These are phyloP conservation scores for Orchestes rusci DNA, from an alignment of 2,888 invertebrate species.

Conservation along the genomic window DNA sequence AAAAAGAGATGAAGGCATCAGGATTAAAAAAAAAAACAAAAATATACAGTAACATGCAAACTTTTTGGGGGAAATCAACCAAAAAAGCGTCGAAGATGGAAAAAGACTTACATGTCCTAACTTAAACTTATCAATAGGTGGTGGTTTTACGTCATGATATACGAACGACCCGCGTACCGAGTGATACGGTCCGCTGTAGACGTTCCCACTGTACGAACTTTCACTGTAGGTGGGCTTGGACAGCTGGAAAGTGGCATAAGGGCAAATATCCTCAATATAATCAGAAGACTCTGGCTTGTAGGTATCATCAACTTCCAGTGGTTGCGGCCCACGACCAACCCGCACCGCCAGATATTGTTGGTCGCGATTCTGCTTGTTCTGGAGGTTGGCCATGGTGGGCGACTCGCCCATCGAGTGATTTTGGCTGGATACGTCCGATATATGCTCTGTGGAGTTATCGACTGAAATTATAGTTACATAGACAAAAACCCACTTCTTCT, in stretches of 20 bases:
- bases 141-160: slow-evolving; percentile 79
- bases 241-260: slow-evolving; percentile 86
- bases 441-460: slow-evolving; percentile 40
- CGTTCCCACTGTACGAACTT: slow-evolving; percentile 84
- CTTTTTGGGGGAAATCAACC: no score
- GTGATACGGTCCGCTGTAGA: slow-evolving; percentile 81
- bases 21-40: neutral
- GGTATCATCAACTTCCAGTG: slow-evolving; percentile 47
- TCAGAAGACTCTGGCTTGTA: slow-evolving; percentile 55
- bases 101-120: slow-evolving; percentile 56
- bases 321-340: slow-evolving; percentile 41
- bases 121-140: slow-evolving; percentile 69
- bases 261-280: slow-evolving; percentile 89
- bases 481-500: slow-evolving; percentile 51
- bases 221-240: slow-evolving; percentile 77
- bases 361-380: slow-evolving; percentile 74
- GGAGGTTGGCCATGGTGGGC: slow-evolving; percentile 69
- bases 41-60: neutral
- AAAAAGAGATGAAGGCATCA: neutral
- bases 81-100: no score
- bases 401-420: slow-evolving; percentile 61
- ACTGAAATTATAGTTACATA: neutral
- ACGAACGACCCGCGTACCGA: slow-evolving; percentile 81
- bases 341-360: slow-evolving; percentile 67
- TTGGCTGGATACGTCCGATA: slow-evolving; percentile 41